These are phyloP conservation scores for Camelus bactrianus DNA, from an alignment of 2,113 vertebrate species.

Conservation along the genomic window DNA sequence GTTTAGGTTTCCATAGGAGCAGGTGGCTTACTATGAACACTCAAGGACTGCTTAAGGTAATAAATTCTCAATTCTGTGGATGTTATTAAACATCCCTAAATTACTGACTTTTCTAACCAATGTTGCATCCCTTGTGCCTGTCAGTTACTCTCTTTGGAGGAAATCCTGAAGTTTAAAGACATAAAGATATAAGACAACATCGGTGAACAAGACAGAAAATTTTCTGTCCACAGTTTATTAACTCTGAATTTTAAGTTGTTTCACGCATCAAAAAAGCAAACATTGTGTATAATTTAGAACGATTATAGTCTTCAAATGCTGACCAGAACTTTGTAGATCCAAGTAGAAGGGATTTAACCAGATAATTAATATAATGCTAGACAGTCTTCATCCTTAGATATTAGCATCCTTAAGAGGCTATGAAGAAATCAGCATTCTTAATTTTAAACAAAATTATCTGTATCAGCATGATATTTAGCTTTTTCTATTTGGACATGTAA, in stretches of 20 bases:
- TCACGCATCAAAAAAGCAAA: conserved; percentile 19
- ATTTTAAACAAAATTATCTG: conserved; percentile 39
- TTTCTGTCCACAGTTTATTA: conserved; percentile 18
- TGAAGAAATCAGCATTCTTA: neutral
- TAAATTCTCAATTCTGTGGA: neutral
- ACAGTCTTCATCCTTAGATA: neutral
- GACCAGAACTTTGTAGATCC: conserved; percentile 13
- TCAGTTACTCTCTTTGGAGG: neutral
- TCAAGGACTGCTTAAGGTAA: neutral
- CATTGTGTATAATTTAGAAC: neutral
- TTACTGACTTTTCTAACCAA: conserved; percentile 36
- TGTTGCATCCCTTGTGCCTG: neutral
- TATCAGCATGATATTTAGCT: neutral
- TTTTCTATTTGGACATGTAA: neutral
- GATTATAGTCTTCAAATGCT: conserved; percentile 1
- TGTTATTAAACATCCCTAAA: conserved; percentile 8
- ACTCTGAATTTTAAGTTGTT: neutral
- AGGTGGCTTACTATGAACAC: neutral
- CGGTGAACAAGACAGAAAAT: neutral
- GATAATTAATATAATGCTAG: neutral
- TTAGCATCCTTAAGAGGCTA: neutral
- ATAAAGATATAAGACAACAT: neutral
- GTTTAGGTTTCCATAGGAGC: conserved; percentile 52
- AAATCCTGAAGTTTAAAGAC: neutral
- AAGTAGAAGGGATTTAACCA: neutral